Base-by-base conservation (phyloP, 1,140 invertebrate species). In the Papilio polyxenes region DNA sequence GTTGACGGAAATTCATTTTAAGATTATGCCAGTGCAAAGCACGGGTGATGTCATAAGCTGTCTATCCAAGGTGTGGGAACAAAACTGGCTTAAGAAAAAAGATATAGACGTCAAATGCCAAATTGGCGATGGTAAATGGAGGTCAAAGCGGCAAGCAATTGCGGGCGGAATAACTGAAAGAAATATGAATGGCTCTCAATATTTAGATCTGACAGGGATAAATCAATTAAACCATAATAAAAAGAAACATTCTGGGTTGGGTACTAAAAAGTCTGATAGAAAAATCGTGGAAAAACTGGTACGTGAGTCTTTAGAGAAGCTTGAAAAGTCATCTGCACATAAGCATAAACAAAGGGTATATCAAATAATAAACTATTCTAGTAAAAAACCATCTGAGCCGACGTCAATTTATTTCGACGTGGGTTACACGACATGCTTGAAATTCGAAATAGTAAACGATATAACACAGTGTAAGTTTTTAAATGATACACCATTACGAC, bases 341-440 rank as follows among this genome's bases (percentile, higher is more conserved):
- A 87, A 85, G 80, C 92, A 93, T 80, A 93, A 94, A 83, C 91
- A 91, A 75, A 87, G 88, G 65, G 82, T 92, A 31, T 72, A 92
- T 8, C 82, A 89, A 82, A 91, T 93, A 40, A 92, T 93, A 80
- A 91, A 87, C 78, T 88, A 88, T 82, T 87, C 86, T 4, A 89
- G 86, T 31, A 92, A 90, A 88, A 85, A 92, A 81, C 89, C 86
- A 15, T 82, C 88, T 17, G 89, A 89, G 17, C 88, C 84, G 83
- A 93, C 90, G 65, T 88, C 88, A 11, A 92, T 94, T 65, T 88
- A 93, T 84, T 95, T 94, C 83, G 92, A 93, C 76, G 91, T 92
- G 0, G 93, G 89, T 17, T 94, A 91, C 82, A 94, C 92, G 23
- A 89, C 86, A 53, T 94, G 94, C 84, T 85, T 92, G 62, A 94